These are phyloP conservation scores for Eurystomus gularis DNA, from an alignment of 2,113 vertebrate species.

Conservation along the genomic window DNA sequence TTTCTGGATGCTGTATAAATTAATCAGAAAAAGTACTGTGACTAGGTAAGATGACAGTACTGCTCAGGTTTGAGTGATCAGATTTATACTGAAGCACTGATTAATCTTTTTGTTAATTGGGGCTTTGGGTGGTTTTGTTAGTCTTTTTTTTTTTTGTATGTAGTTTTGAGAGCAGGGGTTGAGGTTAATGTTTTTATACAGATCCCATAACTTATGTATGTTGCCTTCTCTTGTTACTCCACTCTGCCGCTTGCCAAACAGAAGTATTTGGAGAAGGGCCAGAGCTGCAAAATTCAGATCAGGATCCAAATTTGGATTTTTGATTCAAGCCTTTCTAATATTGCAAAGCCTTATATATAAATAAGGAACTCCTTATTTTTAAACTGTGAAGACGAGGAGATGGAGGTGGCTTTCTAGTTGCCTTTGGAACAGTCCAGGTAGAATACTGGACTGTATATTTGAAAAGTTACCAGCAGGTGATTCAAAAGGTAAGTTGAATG, in stretches of 20 bases:
- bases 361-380: background rate
- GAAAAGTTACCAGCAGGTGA: background rate
- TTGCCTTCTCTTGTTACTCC: conserved; percentile 62
- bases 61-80: background rate
- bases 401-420: background rate
- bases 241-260: conserved; percentile 35
- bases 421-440: background rate
- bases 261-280: conserved; percentile 61
- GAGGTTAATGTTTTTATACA: conserved; percentile 51
- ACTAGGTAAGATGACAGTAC: background rate
- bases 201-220: conserved; percentile 43
- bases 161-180: conserved; percentile 2
- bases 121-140: background rate
- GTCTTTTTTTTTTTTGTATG: background rate
- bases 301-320: conserved; percentile 59
- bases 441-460: background rate
- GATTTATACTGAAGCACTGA: background rate
- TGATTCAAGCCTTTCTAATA: conserved; percentile 31
- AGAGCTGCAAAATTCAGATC: conserved; percentile 60
- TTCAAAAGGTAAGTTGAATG: background rate
- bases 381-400: background rate
- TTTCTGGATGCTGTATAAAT: background rate
- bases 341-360: background rate
- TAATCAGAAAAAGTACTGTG: background rate
- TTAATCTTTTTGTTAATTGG: background rate